Evolutionary conservation across 2,113 vertebrate species (phyloP).

Genomic region (Myotis davidii): DNA sequence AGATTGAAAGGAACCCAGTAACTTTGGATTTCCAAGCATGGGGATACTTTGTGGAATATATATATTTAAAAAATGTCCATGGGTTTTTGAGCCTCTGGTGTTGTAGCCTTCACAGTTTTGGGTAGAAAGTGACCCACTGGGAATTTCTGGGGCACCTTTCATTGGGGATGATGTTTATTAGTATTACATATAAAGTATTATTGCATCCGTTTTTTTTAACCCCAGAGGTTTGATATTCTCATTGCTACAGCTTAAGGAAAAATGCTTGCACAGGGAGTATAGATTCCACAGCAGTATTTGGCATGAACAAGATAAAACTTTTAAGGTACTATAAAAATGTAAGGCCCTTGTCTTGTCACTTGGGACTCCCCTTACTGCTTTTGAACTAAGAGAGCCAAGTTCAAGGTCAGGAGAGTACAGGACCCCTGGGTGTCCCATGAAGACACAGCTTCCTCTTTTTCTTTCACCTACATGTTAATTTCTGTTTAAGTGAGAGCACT

Average conservation of each 20-base stretch:
- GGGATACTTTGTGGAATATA: not conserved
- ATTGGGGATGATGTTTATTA: not conserved
- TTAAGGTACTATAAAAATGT: not conserved
- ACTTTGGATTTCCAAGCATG: conserved; percentile 14
- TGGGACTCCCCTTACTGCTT: not conserved
- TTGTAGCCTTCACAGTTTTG: not conserved
- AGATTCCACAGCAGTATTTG: not conserved
- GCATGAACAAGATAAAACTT: not conserved
- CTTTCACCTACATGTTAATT: not conserved
- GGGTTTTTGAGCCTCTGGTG: not conserved
- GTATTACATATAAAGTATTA: not conserved
- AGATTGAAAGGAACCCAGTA: not conserved
- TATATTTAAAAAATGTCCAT: not conserved
- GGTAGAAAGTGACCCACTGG: not conserved
- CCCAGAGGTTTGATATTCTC: not conserved
- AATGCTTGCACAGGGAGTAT: not conserved
- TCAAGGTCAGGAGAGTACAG: not conserved
- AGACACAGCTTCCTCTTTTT: not conserved
- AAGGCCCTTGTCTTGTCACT: not conserved
- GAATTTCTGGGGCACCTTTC: not conserved
- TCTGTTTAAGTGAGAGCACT: not conserved
- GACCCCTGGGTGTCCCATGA: not conserved
- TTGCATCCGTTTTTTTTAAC: not conserved
- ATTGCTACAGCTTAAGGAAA: not conserved
- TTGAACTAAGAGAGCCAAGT: not conserved